These are phyloP conservation scores for Colinus virginianus DNA, from an alignment of 2,113 vertebrate species.

Conservation along the genomic window DNA sequence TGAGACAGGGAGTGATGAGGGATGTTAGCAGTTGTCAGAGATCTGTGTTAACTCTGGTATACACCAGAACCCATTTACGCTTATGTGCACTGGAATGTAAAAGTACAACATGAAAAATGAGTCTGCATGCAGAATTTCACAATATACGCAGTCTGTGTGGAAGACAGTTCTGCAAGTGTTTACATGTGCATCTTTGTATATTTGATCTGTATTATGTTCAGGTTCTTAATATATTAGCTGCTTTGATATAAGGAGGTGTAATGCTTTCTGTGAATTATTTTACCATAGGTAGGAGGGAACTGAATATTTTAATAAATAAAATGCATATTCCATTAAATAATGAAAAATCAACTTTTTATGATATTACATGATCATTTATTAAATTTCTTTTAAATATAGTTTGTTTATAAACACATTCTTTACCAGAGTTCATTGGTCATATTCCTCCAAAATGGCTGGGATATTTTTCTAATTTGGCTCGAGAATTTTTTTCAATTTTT, in stretches of 20 bases:
- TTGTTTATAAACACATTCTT: background rate
- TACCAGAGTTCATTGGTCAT: background rate
- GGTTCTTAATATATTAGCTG: background rate
- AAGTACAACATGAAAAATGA: background rate
- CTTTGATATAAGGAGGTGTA: background rate
- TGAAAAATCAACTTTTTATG: background rate
- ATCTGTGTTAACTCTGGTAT: background rate
- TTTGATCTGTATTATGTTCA: background rate
- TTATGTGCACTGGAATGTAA: background rate
- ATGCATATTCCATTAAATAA: background rate
- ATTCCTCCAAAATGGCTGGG: background rate
- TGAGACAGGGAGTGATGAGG: background rate
- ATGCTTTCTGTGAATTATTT: background rate
- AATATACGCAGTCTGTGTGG: background rate
- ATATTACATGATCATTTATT: background rate
- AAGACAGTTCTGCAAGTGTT: background rate
- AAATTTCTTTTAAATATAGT: background rate
- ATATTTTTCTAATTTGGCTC: background rate
- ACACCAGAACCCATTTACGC: background rate
- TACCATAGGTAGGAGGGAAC: background rate
- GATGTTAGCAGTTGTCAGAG: background rate
- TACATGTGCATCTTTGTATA: background rate
- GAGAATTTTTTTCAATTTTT: background rate
- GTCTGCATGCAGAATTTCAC: background rate
- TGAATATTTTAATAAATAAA: background rate